Percentiles rank a stretch among this genome's conserved stretches.
Evolutionary conservation across 1,140 invertebrate genomes (phyloP).

Genomic region (Sogatella furcifera): DNA sequence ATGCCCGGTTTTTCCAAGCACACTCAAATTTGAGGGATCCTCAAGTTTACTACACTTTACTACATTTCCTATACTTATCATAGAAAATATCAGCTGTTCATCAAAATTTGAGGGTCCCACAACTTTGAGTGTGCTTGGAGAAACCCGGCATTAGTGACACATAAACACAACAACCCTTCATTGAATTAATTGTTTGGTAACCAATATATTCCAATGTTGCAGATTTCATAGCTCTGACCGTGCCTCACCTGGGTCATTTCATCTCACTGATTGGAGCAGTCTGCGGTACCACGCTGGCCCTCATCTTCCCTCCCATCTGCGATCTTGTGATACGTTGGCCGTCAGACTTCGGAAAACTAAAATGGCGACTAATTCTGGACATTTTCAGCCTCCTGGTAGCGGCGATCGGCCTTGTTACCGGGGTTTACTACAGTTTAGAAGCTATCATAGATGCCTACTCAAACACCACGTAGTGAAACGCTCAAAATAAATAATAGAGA

Average conservation of each 20-base stretch:
- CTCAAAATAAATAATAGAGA: too few species aligned
- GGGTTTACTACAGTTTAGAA: background rate
- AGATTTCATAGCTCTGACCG: conserved; percentile 67
- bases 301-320: conserved; percentile 80
- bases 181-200: background rate
- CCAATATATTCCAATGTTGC: conserved; percentile 18
- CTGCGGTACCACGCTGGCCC: conserved; percentile 72
- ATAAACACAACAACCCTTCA: too few species aligned
- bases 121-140: too few species aligned
- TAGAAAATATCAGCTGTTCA: too few species aligned
- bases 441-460: background rate
- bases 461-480: too few species aligned
- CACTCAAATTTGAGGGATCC: too few species aligned
- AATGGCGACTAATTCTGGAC: background rate
- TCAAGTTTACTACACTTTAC: too few species aligned
- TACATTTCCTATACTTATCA: too few species aligned
- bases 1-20: too few species aligned
- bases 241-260: conserved; percentile 74
- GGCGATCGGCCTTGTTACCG: background rate
- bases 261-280: conserved; percentile 86
- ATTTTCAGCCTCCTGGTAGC: background rate
- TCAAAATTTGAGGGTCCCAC: too few species aligned
- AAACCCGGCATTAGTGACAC: too few species aligned
- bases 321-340: conserved; percentile 48
- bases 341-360: background rate